A percentile compares a stretch with the other conserved stretches of the same genome.
Conservation (phyloP, 2,888 invertebrate species). For the Tanypteryx hageni region DNA sequence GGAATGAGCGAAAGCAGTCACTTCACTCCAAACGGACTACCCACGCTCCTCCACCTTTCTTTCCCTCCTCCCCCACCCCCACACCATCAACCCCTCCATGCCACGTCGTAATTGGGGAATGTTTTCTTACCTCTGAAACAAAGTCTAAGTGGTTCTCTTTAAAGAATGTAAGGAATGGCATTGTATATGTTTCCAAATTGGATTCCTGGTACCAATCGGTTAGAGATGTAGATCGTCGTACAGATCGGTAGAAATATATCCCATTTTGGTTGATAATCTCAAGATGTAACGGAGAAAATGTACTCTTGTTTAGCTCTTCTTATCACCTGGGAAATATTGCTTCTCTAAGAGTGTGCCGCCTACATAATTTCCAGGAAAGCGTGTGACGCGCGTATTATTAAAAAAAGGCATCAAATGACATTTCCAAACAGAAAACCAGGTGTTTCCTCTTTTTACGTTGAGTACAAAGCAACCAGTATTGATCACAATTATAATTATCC, state of each 20-base stretch:
- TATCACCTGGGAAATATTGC: too few species aligned
- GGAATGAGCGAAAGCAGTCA: conserved; percentile 3
- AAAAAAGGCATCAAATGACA: too few species aligned
- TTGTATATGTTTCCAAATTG: background rate
- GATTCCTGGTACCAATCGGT: background rate
- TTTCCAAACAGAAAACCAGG: too few species aligned
- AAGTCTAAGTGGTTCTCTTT: conserved; percentile 10
- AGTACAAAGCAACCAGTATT: too few species aligned
- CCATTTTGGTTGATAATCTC: too few species aligned
- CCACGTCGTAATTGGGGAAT: conserved; percentile 21
- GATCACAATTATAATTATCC: too few species aligned
- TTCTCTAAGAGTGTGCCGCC: too few species aligned
- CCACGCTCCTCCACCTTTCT: background rate
- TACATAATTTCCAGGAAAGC: too few species aligned
- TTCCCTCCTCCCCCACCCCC: background rate
- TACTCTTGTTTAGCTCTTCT: too few species aligned
- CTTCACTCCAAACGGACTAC: background rate
- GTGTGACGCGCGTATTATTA: too few species aligned
- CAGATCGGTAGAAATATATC: background rate
- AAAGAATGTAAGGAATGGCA: background rate
- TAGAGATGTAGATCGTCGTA: background rate
- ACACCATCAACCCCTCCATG: background rate
- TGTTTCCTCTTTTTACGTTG: too few species aligned
- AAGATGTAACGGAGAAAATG: too few species aligned
- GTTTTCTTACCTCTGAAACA: background rate